Conservation (phyloP, 2,797 vertebrate species). For the Silurus lanzhouensis region DNA sequence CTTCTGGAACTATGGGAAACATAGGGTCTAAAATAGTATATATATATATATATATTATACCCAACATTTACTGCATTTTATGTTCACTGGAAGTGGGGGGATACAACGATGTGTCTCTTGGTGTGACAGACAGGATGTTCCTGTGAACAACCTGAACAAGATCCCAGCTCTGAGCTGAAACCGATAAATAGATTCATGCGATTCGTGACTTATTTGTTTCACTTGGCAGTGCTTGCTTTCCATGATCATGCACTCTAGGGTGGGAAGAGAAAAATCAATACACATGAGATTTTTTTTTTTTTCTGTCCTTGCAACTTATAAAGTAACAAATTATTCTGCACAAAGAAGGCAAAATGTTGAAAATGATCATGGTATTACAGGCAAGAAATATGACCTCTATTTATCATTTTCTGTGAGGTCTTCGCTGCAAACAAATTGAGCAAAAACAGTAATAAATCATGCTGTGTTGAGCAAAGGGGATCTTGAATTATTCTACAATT, state of each 20-base stretch:
- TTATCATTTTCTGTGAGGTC: slow-evolving; percentile 23
- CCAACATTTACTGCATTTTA: not conserved
- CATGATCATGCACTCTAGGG: not conserved
- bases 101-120: slow-evolving; percentile 56
- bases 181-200: slow-evolving; percentile 24
- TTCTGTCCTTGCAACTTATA: slow-evolving; percentile 4
- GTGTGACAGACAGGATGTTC: slow-evolving; percentile 56
- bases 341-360: slow-evolving; percentile 9
- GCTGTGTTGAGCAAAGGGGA: not conserved
- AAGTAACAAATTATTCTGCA: slow-evolving; percentile 22
- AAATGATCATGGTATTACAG: slow-evolving; percentile 9
- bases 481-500: slow-evolving; percentile 30
- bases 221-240: not conserved
- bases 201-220: slow-evolving; percentile 14
- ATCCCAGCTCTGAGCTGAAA: slow-evolving; percentile 54
- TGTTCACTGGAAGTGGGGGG: not conserved
- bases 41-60: not conserved
- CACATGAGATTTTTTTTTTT: not conserved
- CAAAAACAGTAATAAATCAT: slow-evolving; percentile 37
- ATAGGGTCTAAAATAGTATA: not conserved
- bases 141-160: slow-evolving; percentile 57
- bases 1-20: not conserved
- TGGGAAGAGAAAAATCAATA: slow-evolving; percentile 3
- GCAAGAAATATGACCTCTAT: slow-evolving; percentile 29
- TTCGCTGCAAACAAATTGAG: slow-evolving; percentile 12